Evolutionary conservation across 1,140 invertebrate species (phyloP), one percentile per base, ranked within the genome.

Genomic region (Oedothorax gibbosus): DNA sequence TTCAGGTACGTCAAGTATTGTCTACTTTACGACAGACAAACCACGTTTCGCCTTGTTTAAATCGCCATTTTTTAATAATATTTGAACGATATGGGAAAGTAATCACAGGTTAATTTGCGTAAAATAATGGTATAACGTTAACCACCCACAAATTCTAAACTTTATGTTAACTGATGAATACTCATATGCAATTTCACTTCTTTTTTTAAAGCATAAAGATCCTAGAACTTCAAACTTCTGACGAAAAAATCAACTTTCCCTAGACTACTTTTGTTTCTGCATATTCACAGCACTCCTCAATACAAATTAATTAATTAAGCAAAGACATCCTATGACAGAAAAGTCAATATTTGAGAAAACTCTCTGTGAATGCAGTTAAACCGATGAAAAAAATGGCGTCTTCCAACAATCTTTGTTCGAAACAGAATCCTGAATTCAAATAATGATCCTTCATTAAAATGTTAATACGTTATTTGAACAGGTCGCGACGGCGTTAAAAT

Each of bases 221-320:
- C 9, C 12, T 60, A 10, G 18, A 12, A 7, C 18, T 62, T 62
- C 18, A 14, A 12, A 14, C 60, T 62, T 15, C 60, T 62, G 14
- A 62, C 7, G 11, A 62, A 15, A 68, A 14, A 68, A 18, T 71
- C 54, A 71, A 71, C 51, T 71, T 4, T 54, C 50, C n/a, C 51
- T 50, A 71, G 18, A 71, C 50, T 71, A 71, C 69, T 18, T 20
- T 18, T 54, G 7, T 49, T 56, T 49, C 9, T 14, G 6, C 54
- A 35, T 35, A 4, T n/a, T 75, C 54, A 15, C 72, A 7, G 14
- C 15, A 77, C 1, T 35, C 35, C 60, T 77, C 21, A 64, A 65
- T 64, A 35, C 60, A 77, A 53, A 77, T 77, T 77, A 77, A 77
- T 77, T 77, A 60, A 77, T 77, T 65, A 64, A 77, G 75, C 21